These are phyloP conservation scores for Congeria kusceri DNA, from an alignment of 2,888 invertebrate species.

Conservation along the genomic window DNA sequence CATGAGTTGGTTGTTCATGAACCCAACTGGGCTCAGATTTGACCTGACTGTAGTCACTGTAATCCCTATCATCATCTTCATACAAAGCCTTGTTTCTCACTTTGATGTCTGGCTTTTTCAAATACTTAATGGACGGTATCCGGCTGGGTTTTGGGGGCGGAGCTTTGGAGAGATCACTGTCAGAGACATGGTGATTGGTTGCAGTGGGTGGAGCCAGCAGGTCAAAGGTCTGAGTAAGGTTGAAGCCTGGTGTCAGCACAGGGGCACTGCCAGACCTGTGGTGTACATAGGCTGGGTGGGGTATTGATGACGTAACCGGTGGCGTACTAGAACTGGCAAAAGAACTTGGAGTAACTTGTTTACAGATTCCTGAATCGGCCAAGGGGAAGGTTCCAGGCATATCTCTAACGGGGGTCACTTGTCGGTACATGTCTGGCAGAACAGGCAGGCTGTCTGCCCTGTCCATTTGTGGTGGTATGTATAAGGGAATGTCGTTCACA, in stretches of 20 bases:
- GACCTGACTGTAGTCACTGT: conserved; percentile 82
- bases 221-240: conserved; percentile 58
- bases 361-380: conserved; percentile 44
- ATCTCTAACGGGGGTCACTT: conserved; percentile 36
- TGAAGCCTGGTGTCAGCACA: conserved; percentile 65
- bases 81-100: conserved; percentile 78
- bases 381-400: conserved; percentile 3
- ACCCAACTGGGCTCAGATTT: conserved; percentile 81
- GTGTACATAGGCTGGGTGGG: conserved; percentile 64
- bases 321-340: conserved; percentile 6
- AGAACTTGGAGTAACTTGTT: conserved; percentile 39
- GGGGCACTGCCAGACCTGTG: conserved; percentile 80
- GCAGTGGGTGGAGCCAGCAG: conserved; percentile 47
- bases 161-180: conserved; percentile 77
- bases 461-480: conserved; percentile 59
- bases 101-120: conserved; percentile 75
- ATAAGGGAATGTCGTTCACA: conserved; percentile 56
- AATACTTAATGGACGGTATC: conserved; percentile 84
- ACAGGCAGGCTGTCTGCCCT: conserved; percentile 86
- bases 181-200: conserved; percentile 74
- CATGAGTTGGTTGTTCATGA: conserved; percentile 36
- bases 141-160: conserved; percentile 86
- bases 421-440: conserved; percentile 56
- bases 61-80: conserved; percentile 81
- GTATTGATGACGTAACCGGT: background rate